Evolutionary conservation across 2,888 invertebrate genomes (phyloP), one percentile per base, ranked within the genome.

Genomic region (Neocrepidodera transversa): DNA sequence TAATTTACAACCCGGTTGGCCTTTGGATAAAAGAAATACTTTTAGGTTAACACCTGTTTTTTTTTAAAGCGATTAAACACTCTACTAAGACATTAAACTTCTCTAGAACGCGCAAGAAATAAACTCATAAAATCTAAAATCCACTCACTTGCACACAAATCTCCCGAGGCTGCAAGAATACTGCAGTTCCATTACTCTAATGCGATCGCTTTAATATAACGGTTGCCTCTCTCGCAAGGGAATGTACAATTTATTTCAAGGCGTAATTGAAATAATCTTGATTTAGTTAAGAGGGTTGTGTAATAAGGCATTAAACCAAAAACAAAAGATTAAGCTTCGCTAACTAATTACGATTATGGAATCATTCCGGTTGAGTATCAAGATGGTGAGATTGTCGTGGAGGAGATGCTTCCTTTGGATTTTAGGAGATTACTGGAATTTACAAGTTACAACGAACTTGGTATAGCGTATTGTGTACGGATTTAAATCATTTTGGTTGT

Each of bases 311-410:
- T 43, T 43, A 43, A 42, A 43, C 17, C 43, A 7, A 26, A 35
- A 45, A 45, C 45, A 45, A 45, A 45, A 45, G 45, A 45, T 45
- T 45, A 45, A 45, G 45, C 45, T 28, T 8, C 45, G 38, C 13
- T 38, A 6, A 45, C 45, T 45, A 45, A 45, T 26, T 26, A 11
- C 26, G n/a, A 1, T 45, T 14, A 28, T 45, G 45, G 14, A 45
- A 38, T 16, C 17, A 10, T 38, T 38, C 7, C 38, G 17, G 7
- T 38, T 17, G 38, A 17, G 10, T 38, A 38, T 38, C 38, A 38
- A 14, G 38, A 38, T 38, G 10, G 6, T 17, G 8, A 38, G 38
- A 35, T 13, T 11, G 35, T 28, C 28, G 28, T 8, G 2, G 8
- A 6, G 28, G 23, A 32, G 32, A 8, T 32, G 11, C 32, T 2